These are phyloP conservation scores for Drymonia ruficornis DNA, from an alignment of 2,888 invertebrate species.

Conservation along the genomic window DNA sequence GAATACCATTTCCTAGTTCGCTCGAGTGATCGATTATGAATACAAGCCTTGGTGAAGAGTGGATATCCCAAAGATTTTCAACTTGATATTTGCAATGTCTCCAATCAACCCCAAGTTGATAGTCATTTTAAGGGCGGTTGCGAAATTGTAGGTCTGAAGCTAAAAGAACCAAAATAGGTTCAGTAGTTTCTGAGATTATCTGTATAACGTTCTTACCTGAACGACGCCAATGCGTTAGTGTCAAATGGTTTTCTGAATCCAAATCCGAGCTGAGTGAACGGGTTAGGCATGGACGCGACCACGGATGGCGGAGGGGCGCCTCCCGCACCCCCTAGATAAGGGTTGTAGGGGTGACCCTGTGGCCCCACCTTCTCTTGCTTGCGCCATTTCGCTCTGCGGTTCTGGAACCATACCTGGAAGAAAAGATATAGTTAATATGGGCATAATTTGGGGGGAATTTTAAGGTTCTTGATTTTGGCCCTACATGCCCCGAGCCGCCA, in stretches of 20 bases:
- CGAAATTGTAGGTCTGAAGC: no score
- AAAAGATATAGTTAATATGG: conserved; percentile 27
- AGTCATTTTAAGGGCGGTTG: no score
- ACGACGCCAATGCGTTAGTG: conserved; percentile 87
- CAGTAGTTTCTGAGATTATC: no score
- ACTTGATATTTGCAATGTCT: no score
- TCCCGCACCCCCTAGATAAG: conserved; percentile 88
- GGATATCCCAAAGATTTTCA: no score
- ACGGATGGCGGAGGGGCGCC: conserved; percentile 88
- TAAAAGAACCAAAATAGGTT: no score
- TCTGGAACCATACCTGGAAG: conserved; percentile 97
- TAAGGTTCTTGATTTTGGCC: not conserved
- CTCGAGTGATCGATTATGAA: no score
- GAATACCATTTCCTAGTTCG: no score
- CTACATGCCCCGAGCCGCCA: no score
- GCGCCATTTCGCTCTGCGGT: conserved; percentile 96
- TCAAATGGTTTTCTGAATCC: conserved; percentile 91
- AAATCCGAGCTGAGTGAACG: conserved; percentile 91
- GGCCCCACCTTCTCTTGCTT: conserved; percentile 97
- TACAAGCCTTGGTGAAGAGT: no score
- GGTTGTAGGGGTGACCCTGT: conserved; percentile 95
- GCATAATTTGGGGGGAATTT: not conserved
- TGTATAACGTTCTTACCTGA: conserved; percentile 81
- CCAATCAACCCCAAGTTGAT: no score
- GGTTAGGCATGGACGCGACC: conserved; percentile 91